Conservation (phyloP, 2,797 vertebrate species). For the Zalophus californianus region DNA sequence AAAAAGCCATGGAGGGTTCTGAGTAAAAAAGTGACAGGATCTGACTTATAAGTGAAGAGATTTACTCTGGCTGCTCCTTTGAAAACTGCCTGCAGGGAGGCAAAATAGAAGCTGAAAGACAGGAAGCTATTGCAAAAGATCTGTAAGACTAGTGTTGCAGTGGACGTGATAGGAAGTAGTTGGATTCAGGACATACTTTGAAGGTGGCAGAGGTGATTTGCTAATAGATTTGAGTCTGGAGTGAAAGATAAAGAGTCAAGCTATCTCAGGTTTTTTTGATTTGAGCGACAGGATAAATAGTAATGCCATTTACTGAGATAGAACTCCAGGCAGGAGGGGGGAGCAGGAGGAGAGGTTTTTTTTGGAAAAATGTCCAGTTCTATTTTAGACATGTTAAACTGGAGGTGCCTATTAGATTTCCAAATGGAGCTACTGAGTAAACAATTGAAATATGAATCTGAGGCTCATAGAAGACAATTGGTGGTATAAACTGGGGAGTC, state of each 20-base stretch:
- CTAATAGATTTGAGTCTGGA: neutral
- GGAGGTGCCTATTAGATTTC: conserved; percentile 29
- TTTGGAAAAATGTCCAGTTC: neutral
- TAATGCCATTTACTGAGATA: neutral
- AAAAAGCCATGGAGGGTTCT: neutral
- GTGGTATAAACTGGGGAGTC: neutral
- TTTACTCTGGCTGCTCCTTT: conserved; percentile 4
- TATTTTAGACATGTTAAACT: conserved; percentile 14
- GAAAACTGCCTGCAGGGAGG: conserved; percentile 7
- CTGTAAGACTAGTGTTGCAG: neutral
- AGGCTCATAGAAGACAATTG: neutral
- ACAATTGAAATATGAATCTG: conserved; percentile 48
- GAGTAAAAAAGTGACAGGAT: neutral
- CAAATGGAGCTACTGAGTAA: conserved; percentile 27
- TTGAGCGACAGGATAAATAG: conserved; percentile 2
- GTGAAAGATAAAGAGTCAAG: neutral
- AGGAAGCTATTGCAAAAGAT: conserved; percentile 37
- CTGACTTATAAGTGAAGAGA: conserved; percentile 42
- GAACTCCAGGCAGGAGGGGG: neutral
- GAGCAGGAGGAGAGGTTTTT: neutral
- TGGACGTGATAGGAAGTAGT: neutral
- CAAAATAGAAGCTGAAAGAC: conserved; percentile 53
- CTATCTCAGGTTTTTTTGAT: neutral
- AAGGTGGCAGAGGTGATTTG: neutral
- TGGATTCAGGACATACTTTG: neutral